Conservation (phyloP, 2,797 vertebrate species). For the Microctenopoma steveboyesi region DNA sequence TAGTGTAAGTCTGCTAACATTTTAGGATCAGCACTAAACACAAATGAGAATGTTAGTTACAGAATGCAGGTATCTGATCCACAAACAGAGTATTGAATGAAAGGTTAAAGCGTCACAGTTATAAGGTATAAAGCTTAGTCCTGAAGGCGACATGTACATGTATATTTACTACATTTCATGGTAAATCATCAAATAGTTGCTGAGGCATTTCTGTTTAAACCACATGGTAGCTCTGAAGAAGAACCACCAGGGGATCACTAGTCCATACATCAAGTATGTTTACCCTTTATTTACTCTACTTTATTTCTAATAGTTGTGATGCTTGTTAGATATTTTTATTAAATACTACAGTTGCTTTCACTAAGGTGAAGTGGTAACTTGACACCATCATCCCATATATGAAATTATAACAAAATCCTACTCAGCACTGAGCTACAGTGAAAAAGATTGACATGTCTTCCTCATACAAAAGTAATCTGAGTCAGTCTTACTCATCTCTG, state of each 20-base stretch:
- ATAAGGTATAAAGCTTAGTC: neutral
- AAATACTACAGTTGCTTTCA: neutral
- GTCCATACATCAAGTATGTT: no score
- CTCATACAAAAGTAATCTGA: neutral
- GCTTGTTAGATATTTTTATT: neutral
- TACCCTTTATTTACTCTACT: no score
- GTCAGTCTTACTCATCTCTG: conserved; percentile 24
- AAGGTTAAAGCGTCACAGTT: neutral
- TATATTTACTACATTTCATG: neutral
- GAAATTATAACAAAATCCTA: neutral
- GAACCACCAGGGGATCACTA: neutral
- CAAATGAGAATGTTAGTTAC: no score
- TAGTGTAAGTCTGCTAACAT: no score
- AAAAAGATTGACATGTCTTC: neutral
- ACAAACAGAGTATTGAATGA: neutral
- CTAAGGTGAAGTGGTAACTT: neutral
- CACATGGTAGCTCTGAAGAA: neutral
- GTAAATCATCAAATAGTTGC: neutral
- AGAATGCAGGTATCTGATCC: no score
- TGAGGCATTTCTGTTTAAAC: neutral
- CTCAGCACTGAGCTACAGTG: neutral
- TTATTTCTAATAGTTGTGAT: neutral
- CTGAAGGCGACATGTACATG: neutral
- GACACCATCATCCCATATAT: neutral
- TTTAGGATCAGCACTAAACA: no score